Percentiles rank a stretch among this genome's conserved stretches.
Conservation (phyloP, 1,140 invertebrate species). For the Delia radicum region DNA sequence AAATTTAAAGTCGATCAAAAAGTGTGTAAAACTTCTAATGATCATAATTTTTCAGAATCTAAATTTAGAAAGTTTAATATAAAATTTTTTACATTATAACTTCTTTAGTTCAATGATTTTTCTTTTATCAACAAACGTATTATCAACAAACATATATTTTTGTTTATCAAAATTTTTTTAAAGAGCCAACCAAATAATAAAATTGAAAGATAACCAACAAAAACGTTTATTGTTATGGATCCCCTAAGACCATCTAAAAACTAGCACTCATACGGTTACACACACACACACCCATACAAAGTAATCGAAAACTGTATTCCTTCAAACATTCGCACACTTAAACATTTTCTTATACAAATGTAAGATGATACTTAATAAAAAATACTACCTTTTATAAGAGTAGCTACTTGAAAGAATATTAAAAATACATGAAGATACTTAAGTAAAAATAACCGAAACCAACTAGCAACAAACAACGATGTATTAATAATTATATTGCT, state of each 20-base stretch:
- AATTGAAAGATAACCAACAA: neutral
- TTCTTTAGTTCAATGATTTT: no score
- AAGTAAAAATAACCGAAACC: neutral
- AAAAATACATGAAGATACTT: neutral
- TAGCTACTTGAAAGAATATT: neutral
- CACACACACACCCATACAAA: neutral
- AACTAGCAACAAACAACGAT: neutral
- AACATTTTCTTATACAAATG: no score
- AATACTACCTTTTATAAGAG: neutral
- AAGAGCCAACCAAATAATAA: neutral
- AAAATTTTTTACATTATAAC: no score
- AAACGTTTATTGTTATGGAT: neutral
- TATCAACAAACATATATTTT: no score
- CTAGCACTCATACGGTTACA: neutral
- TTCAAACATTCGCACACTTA: no score
- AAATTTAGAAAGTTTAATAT: no score
- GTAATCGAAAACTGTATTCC: no score
- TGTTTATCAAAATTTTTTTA: no score
- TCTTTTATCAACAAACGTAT: no score
- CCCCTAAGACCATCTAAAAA: neutral
- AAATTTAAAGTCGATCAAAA: no score
- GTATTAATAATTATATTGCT: neutral
- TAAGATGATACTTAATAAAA: neutral
- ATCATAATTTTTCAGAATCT: no score
- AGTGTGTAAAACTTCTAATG: no score